Base-by-base conservation (phyloP, 64 coral and sea anemone genomes). In the Catalaphyllia jardinei region DNA sequence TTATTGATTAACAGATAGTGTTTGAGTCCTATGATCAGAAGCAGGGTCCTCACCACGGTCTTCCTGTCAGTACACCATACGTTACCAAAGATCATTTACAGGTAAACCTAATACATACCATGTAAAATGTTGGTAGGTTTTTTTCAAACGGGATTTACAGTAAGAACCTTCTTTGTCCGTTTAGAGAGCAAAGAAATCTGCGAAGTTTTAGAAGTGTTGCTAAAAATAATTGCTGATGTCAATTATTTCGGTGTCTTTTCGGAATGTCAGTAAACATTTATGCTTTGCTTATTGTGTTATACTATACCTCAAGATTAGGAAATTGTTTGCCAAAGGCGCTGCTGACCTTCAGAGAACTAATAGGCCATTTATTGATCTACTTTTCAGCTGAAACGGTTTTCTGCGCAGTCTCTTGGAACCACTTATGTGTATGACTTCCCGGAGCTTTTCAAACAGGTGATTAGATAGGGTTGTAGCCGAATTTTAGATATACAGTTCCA, bases 391-490 rank as follows among this genome's bases (percentile, higher is more conserved):
- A 98, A 98, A 78, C 93, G 96, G 24, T 98, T 98, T 55, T 86
- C 87, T 4, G 96, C 96, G 12, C 96, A 98, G 62, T 90, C 94
- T 63, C 73, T 95, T 80, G 96, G 96, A 12, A 98, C 96, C 1
- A 98, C 96, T 0, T 98, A 98, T 57, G 96, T 98, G 22, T 98
- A 98, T 19, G 96, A 98, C 57, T 95, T 98, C 35, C 96, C 96
- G 9, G 96, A 98, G 72, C 91, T 98, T 14, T 98, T 98, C 31
- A 90, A 75, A 74, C 96, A 98, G 92, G 95, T 98, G 52, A 60
- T 22, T 5, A n/a, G 10, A 20, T 16, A 16, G 27, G 18, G 2
- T 83, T 52, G 25, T 16, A 31, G 9, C 74, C 3, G 42, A 46
- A 46, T 4, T 46, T 46, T 46, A 46, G 42, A 46, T 5, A 46